These are phyloP conservation scores for Cepaea hortensis DNA, from an alignment of 2,888 invertebrate species.

Conservation along the genomic window DNA sequence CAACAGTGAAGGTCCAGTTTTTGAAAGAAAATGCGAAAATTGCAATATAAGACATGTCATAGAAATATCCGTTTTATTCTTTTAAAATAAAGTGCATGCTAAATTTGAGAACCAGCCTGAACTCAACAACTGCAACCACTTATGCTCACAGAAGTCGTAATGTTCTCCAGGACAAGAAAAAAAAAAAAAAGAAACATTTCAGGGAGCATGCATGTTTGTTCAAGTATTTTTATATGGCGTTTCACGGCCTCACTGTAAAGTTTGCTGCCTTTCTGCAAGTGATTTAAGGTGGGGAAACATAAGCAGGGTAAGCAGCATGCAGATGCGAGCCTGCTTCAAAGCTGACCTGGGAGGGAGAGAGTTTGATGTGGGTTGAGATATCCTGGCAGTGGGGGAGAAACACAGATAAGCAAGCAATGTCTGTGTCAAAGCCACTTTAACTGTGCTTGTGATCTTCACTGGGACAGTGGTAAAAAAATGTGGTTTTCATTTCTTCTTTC, in stretches of 20 bases:
- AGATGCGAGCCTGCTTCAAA: background rate
- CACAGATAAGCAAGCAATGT: background rate
- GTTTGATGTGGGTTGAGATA: background rate
- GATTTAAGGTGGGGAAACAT: background rate
- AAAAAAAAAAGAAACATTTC: background rate
- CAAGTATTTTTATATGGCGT: background rate
- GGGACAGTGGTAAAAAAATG: background rate
- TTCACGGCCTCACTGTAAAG: background rate
- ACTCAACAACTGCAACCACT: background rate
- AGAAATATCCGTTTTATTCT: too few relatives aligned
- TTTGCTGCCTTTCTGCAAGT: background rate
- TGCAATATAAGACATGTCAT: too few relatives aligned
- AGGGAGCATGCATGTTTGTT: background rate
- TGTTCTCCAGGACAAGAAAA: too few relatives aligned
- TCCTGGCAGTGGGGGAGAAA: background rate
- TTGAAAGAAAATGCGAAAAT: too few relatives aligned
- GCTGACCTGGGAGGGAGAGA: background rate
- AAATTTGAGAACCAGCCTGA: background rate
- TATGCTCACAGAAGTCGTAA: background rate
- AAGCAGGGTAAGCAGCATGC: background rate
- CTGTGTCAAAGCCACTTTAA: background rate
- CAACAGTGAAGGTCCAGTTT: too few relatives aligned
- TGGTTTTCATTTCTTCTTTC: background rate
- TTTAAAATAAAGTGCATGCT: background rate
- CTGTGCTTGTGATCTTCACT: background rate